phyloP scores from a whole-genome alignment of 1,140 invertebrate species.

The Drosophila saltans region DNA sequence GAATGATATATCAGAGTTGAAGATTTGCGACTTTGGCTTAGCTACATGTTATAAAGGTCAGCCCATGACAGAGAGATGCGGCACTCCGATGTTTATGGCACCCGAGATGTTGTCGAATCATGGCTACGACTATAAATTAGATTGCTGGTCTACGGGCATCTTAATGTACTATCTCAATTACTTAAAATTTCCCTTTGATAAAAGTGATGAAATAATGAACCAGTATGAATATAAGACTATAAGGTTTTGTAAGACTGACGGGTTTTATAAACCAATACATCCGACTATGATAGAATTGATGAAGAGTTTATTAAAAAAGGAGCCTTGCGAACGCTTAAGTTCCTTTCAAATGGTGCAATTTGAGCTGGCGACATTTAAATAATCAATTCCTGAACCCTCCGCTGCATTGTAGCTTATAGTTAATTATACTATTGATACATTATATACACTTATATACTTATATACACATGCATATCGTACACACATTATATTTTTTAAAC shows the following conservation, averaged over 20 bases:
- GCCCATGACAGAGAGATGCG: neutral
- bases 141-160: neutral
- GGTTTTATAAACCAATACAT: neutral
- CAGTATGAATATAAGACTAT: neutral
- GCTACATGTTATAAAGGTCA: neutral
- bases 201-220: neutral
- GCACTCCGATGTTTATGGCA: neutral
- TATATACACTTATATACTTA: neutral
- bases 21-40: conserved; percentile 1
- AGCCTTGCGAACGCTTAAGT: neutral
- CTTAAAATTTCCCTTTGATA: neutral
- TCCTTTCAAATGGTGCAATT: neutral
- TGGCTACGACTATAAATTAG: neutral
- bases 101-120: neutral
- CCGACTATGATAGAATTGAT: neutral
- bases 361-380: neutral
- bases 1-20: neutral
- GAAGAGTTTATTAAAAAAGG: neutral
- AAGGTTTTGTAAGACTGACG: neutral
- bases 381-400: too few species aligned
- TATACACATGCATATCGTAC: neutral
- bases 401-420: too few species aligned
- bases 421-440: too few species aligned
- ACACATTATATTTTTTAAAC: neutral
- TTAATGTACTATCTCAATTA: neutral